Base-by-base conservation (phyloP, 2,113 vertebrate species). In the Syngnathus floridae region DNA sequence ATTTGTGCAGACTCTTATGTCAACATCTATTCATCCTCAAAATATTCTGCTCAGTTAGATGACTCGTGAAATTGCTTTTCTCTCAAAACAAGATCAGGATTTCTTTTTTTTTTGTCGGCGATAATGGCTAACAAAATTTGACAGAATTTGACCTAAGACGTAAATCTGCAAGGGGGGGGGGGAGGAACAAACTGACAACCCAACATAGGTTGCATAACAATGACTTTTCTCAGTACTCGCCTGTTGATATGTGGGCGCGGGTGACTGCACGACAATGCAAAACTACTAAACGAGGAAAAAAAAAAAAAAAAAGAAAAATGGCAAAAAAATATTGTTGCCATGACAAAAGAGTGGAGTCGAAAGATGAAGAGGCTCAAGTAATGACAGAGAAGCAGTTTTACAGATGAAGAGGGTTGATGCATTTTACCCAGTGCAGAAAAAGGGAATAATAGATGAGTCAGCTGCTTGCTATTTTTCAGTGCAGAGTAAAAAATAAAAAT, bases 231-330 rank as follows among this genome's bases (percentile, higher is more conserved):
- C 80, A 74, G 81, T 75, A 72, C 70, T 82, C 77, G 88, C 86
- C 79, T 87, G 88, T 85, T 88, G 84, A 86, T 87, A 86, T 84
- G 88, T 89, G 88, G 86, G 88, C 82, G 88, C 65, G 81, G 81
- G 84, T 80, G 82, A 86, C 79, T 81, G 82, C 31, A 71, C 85
- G 83, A 89, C 86, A 87, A 83, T 84, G 82, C 73, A 71, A 31
- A 83, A 81, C 79, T 71, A 84, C 81, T 77, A 79, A 75, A 60
- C 82, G 73, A 80, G 87, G 81, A 83, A 4, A 13, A 43, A 84
- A 83, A 43, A 45, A 17, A 13, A 13, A 14, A 84, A 82, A 43
- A 17, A 45, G n/a, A n/a, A n/a, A n/a, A n/a, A n/a, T n/a, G n/a
- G n/a, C n/a, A 83, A 83, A 77, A 87, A 75, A 79, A 79, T 70